Evolutionary conservation across 2,797 vertebrate genomes (phyloP).

Genomic region (Tauraco hartlaubi): DNA sequence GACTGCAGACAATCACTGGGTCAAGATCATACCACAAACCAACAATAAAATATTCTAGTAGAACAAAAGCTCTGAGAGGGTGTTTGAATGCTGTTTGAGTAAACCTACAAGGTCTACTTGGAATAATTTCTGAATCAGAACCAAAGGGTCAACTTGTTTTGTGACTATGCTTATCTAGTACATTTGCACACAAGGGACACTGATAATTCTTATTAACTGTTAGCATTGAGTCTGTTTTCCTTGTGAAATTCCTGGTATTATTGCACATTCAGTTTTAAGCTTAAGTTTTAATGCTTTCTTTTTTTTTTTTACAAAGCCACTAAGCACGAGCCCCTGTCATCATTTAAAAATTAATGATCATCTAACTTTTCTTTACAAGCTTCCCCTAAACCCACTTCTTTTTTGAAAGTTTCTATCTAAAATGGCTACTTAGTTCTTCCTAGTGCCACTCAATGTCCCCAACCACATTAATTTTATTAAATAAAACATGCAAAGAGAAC

Average conservation of each 20-base stretch:
- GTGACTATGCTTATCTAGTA: not conserved
- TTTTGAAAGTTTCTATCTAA: not conserved
- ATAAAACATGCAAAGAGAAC: not conserved
- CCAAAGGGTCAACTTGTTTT: not conserved
- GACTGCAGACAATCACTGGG: conserved; percentile 40
- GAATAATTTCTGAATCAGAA: not conserved
- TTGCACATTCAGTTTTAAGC: not conserved
- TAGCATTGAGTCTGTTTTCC: not conserved
- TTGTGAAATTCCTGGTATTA: not conserved
- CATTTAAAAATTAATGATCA: not conserved
- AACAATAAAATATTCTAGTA: conserved; percentile 20
- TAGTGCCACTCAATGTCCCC: not conserved
- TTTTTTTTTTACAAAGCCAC: not conserved
- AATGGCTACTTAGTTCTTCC: not conserved
- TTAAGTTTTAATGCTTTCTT: not conserved
- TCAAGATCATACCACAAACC: conserved; percentile 54
- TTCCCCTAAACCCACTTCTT: not conserved
- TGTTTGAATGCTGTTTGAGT: not conserved
- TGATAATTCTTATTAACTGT: not conserved
- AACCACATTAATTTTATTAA: not conserved
- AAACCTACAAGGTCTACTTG: not conserved
- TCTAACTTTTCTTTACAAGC: not conserved
- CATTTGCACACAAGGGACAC: not conserved
- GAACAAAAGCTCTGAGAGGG: not conserved
- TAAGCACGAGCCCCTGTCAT: not conserved